These are phyloP conservation scores for Zoanthus sansibaricus DNA, from an alignment of 92 coral and sea anemone genomes.

Conservation along the genomic window DNA sequence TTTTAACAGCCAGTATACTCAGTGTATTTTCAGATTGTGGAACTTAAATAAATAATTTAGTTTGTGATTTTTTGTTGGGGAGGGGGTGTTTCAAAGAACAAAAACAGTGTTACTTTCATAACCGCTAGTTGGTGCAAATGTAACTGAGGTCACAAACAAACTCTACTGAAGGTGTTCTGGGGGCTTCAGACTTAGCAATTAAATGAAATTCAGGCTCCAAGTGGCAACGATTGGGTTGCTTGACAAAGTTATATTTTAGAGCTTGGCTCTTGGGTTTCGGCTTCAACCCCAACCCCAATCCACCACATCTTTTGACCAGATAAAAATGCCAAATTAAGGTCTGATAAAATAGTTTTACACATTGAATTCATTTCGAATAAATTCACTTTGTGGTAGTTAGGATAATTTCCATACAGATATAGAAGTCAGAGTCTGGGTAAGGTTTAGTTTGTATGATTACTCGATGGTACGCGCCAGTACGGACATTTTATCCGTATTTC, in stretches of 20 bases:
- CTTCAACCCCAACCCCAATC: neutral
- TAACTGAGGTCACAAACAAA: neutral
- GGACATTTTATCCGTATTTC: too few relatives aligned
- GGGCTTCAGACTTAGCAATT: conserved; percentile 18
- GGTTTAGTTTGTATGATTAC: too few relatives aligned
- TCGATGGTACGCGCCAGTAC: too few relatives aligned
- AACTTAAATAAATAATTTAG: neutral
- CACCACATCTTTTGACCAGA: neutral
- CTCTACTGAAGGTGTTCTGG: neutral
- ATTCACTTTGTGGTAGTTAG: too few relatives aligned
- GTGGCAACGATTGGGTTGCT: neutral
- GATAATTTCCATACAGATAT: too few relatives aligned
- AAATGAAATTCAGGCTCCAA: conserved; percentile 11
- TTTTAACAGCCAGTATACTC: neutral
- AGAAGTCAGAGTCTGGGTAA: too few relatives aligned
- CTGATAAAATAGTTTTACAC: too few relatives aligned
- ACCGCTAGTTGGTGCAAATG: neutral
- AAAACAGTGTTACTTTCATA: neutral
- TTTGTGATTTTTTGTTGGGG: neutral
- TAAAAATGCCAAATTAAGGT: too few relatives aligned
- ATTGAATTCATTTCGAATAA: too few relatives aligned
- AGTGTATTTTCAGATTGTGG: neutral
- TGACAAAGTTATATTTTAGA: conserved; percentile 3
- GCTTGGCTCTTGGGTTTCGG: neutral
- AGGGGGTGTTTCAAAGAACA: neutral